These are phyloP conservation scores for Callorhinus ursinus DNA, from an alignment of 2,113 vertebrate genomes.

Conservation along the genomic window DNA sequence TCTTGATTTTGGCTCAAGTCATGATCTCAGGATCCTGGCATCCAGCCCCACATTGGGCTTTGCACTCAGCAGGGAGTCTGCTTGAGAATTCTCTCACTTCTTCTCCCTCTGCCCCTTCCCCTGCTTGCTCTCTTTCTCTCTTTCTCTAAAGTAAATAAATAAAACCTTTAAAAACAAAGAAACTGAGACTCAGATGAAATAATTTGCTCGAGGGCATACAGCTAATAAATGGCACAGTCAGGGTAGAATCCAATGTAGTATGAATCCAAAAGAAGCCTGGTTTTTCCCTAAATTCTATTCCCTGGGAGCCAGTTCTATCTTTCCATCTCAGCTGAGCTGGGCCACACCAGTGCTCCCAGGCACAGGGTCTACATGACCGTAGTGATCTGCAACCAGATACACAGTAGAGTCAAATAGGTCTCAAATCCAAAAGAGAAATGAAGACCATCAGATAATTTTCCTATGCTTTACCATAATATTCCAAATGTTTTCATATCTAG, in stretches of 20 bases:
- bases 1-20: not conserved
- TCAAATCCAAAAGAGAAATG: not conserved
- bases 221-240: not conserved
- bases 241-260: not conserved
- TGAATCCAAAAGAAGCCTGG: not conserved
- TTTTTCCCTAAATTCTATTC: not conserved
- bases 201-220: not conserved
- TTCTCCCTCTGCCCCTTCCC: not conserved
- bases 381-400: not conserved
- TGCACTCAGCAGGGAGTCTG: not conserved
- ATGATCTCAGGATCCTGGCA: not conserved
- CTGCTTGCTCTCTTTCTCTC: not conserved
- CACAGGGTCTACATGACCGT: too few relatives aligned
- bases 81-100: not conserved
- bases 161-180: slow-evolving; percentile 3
- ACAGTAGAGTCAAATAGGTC: not conserved
- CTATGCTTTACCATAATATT: not conserved
- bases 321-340: not conserved
- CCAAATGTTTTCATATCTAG: not conserved
- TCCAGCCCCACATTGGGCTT: not conserved
- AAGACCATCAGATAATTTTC: not conserved
- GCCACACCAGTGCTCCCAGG: not conserved
- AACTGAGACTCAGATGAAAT: not conserved
- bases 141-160: not conserved
- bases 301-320: not conserved